These are phyloP conservation scores for Adineta ricciae DNA, from an alignment of 2,888 invertebrate species.

Conservation along the genomic window DNA sequence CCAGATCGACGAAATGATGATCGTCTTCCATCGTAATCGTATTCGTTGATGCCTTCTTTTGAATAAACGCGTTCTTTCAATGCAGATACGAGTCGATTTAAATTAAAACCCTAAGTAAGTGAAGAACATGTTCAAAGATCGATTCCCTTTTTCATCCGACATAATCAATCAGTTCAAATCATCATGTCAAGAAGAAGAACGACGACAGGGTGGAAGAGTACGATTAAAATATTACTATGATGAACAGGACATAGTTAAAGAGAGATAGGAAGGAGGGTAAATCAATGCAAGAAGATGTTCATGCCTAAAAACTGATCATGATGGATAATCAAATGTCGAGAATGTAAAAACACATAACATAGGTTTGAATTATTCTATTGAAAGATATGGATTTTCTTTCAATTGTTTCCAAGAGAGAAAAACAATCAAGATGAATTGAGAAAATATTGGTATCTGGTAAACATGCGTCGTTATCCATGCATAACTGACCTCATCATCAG, in stretches of 20 bases:
- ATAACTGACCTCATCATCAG: background rate
- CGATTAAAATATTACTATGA: background rate
- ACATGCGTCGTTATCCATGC: background rate
- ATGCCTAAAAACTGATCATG: background rate
- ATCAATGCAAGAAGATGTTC: background rate
- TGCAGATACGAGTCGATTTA: slow-evolving; percentile 1
- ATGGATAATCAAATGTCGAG: background rate
- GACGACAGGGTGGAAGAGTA: background rate
- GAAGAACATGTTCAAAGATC: too few relatives aligned
- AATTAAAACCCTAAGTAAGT: slow-evolving; percentile 8
- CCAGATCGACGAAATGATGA: background rate
- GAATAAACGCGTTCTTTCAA: background rate
- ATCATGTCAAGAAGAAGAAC: background rate
- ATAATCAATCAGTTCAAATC: background rate
- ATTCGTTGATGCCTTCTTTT: slow-evolving; percentile 7
- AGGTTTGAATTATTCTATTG: background rate
- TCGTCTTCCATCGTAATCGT: background rate
- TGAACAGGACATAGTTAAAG: background rate
- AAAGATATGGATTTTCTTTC: background rate
- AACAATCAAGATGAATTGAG: too few relatives aligned
- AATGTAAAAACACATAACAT: background rate
- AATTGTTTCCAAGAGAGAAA: background rate
- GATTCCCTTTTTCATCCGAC: too few relatives aligned
- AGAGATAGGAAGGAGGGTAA: background rate
- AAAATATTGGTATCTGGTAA: too few relatives aligned